A percentile compares a stretch with the other conserved stretches of the same genome.
Evolutionary conservation across 2,888 invertebrate species (phyloP).

Genomic region (Pammene aurita): DNA sequence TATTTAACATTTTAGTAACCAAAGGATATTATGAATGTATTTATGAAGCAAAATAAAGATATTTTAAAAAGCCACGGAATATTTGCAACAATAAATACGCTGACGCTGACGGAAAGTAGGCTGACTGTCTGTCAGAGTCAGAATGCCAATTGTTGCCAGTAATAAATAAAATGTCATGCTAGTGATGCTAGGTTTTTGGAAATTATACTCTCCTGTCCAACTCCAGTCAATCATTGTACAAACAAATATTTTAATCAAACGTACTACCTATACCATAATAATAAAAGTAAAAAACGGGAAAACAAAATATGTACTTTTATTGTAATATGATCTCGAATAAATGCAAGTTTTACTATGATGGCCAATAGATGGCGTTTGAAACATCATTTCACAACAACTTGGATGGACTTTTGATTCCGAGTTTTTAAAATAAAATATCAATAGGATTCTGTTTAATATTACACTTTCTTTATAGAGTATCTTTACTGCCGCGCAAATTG

Average conservation of each 20-base stretch:
- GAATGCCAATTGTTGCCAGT: constrained; percentile 26
- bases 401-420: too few relatives aligned
- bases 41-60: constrained; percentile 13
- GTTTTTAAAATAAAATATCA: too few relatives aligned
- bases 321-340: neutral
- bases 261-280: neutral
- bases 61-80: constrained; percentile 23
- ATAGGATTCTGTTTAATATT: too few relatives aligned
- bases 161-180: constrained; percentile 13
- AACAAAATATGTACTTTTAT: too few relatives aligned
- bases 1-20: constrained; percentile 34
- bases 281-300: neutral
- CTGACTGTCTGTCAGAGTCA: constrained; percentile 41
- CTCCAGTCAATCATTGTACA: too few relatives aligned
- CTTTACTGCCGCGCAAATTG: too few relatives aligned
- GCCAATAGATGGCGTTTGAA: constrained; percentile 28
- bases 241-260: neutral
- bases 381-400: neutral
- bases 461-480: too few relatives aligned
- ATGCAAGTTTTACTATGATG: neutral
- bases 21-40: constrained; percentile 10
- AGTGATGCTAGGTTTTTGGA: too few relatives aligned
- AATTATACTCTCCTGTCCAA: too few relatives aligned
- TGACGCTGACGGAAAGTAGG: constrained; percentile 46
- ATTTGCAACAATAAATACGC: constrained; percentile 43